Percentiles rank a stretch among this genome's conserved stretches.
phyloP scores from a whole-genome alignment of 2,797 vertebrate species.

The Meriones psammophilus region DNA sequence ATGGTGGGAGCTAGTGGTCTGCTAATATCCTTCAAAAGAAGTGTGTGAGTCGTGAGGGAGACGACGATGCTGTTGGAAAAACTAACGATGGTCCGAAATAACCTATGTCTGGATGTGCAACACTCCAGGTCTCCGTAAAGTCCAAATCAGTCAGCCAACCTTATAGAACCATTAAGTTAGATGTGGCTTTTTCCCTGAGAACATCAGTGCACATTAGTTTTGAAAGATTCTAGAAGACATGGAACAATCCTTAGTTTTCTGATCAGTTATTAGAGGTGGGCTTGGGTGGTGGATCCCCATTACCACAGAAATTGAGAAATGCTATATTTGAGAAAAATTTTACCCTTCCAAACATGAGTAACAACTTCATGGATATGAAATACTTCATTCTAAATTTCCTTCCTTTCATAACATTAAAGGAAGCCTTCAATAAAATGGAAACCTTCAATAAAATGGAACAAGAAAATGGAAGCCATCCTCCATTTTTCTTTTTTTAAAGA shows the following conservation, averaged over 20 bases:
- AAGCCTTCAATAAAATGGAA: not conserved
- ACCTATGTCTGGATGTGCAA: not conserved
- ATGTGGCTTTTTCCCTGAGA: not conserved
- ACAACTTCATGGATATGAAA: conserved; percentile 1
- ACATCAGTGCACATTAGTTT: not conserved
- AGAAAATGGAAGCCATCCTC: not conserved
- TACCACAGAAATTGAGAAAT: not conserved
- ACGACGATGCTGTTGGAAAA: not conserved
- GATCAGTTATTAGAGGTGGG: not conserved
- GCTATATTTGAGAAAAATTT: not conserved
- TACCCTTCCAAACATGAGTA: not conserved
- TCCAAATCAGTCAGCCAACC: not conserved
- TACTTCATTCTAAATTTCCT: conserved; percentile 16
- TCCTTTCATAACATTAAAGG: not conserved
- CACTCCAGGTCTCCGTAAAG: not conserved
- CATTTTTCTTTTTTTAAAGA: not conserved
- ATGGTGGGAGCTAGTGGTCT: not conserved
- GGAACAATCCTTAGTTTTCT: not conserved
- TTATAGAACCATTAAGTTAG: not conserved
- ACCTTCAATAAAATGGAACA: not conserved
- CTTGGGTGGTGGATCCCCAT: not conserved
- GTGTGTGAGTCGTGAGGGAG: too few relatives aligned
- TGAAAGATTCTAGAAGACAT: not conserved
- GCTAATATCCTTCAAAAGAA: not conserved
- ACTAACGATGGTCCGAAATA: not conserved